Evolutionary conservation across 2,888 invertebrate species (phyloP), one percentile per base, ranked within the genome.

Genomic region (Trissolcus brochymenae): DNA sequence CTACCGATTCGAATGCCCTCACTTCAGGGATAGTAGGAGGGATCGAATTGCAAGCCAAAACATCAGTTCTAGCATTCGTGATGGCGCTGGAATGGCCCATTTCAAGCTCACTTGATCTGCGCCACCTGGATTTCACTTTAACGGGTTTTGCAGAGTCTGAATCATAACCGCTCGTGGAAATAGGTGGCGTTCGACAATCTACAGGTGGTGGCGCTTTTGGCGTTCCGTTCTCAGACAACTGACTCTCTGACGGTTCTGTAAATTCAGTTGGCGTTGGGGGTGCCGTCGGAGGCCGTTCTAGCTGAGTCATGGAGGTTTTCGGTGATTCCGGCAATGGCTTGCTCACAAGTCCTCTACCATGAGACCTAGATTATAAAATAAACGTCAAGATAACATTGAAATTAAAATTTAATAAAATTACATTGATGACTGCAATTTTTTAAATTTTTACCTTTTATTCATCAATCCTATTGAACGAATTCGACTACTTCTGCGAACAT

Each of bases 101-200:
- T 87, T 94, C 94, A 67, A 94, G 89, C 84, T 95, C 95, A 87
- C 94, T 94, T 0, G 94, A 94, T 78, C 94, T 90, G 73, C 94
- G 89, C 95, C 95, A 95, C 11, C 95, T 91, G 11, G 94, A 94
- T 85, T 95, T 95, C 0, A 95, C 94, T 90, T 95, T 95, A 0
- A 94, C 94, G 1, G 94, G 94, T 90, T 94, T 94, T 65, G 88
- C 86, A 3, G 87, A 86, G 53, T 89, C 89, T 0, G 89, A 88
- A 62, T 88, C 88, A 49, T 87, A 88, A 25, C 87, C 86, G 14
- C 85, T 81, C 16, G 49, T 16, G 17, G 17, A 7, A 11, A 83
- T 78, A 16, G 84, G 71, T 2, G 86, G 83, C 4, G 86, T 81
- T n/a, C 84, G 79, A 19, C 82, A 81, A 14, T 71, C 77, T 41